Percentiles rank a stretch among this genome's conserved stretches.
Evolutionary conservation across 2,797 vertebrate genomes (phyloP).

Genomic region (Coregonus ussuriensis): DNA sequence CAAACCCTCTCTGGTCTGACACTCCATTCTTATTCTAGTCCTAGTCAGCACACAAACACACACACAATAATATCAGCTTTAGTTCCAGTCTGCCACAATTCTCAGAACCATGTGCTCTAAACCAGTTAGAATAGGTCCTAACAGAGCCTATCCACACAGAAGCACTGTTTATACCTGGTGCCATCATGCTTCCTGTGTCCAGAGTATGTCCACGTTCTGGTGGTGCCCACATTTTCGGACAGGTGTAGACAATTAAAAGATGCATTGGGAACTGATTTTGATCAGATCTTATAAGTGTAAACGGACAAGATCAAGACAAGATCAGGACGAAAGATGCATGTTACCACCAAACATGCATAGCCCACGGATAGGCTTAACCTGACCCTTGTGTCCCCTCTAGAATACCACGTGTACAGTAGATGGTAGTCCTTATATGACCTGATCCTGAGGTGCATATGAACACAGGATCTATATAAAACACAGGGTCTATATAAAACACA

Average conservation of each 20-base stretch:
- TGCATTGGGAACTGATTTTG: no score
- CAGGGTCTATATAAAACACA: no score
- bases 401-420: background rate
- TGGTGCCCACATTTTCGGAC: no score
- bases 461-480: no score
- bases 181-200: no score
- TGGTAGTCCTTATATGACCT: background rate
- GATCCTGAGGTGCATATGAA: background rate
- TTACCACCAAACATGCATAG: background rate
- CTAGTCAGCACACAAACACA: constrained; percentile 43
- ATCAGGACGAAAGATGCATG: no score
- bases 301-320: no score
- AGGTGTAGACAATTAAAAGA: no score
- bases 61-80: constrained; percentile 27
- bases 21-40: constrained; percentile 70
- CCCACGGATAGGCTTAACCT: background rate
- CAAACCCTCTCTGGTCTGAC: constrained; percentile 74
- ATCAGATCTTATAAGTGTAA: no score
- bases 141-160: background rate
- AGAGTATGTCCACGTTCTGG: no score
- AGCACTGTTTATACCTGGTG: no score
- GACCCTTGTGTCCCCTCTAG: background rate
- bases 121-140: background rate
- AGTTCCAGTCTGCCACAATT: constrained; percentile 57
- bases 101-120: constrained; percentile 23